Evolutionary conservation across 2,888 invertebrate species (phyloP).

Genomic region (Rosalia funebris): DNA sequence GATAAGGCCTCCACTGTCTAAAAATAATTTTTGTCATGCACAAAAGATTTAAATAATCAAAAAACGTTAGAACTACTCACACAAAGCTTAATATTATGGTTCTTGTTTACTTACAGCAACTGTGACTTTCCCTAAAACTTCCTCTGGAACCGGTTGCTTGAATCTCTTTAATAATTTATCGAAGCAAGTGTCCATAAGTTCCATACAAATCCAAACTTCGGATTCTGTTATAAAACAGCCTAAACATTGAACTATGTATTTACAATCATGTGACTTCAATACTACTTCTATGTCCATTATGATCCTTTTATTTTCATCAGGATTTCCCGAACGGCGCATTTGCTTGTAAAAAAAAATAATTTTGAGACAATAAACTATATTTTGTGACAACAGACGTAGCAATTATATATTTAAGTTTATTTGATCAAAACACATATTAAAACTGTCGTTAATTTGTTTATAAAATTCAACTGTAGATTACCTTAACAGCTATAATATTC

Average conservation of each 20-base stretch:
- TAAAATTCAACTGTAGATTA: too few species aligned
- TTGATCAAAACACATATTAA: too few species aligned
- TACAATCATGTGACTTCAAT: constrained; percentile 96
- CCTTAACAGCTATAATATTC: constrained; percentile 93
- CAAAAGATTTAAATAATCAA: too few species aligned
- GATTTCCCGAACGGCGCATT: constrained; percentile 97
- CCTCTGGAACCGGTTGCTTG: constrained; percentile 92
- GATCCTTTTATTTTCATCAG: constrained; percentile 97
- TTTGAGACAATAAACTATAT: too few species aligned
- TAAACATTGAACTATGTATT: constrained; percentile 95
- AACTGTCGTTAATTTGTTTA: too few species aligned
- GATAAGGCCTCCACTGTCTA: constrained; percentile 95
- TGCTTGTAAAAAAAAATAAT: too few species aligned
- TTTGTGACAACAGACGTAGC: too few species aligned
- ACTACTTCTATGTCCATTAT: constrained; percentile 99
- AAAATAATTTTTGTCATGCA: constrained; percentile 50
- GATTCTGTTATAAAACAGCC: constrained; percentile 98
- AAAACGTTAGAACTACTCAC: too few species aligned
- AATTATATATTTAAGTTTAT: too few species aligned
- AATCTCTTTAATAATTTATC: constrained; percentile 93
- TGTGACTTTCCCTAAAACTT: constrained; percentile 95
- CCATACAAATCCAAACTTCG: constrained; percentile 99
- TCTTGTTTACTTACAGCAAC: constrained; percentile 78
- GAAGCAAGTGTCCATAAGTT: constrained; percentile 98
- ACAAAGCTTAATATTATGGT: too few species aligned